Conservation (phyloP, 2,797 vertebrate genomes). For the Ceryle rudis region DNA sequence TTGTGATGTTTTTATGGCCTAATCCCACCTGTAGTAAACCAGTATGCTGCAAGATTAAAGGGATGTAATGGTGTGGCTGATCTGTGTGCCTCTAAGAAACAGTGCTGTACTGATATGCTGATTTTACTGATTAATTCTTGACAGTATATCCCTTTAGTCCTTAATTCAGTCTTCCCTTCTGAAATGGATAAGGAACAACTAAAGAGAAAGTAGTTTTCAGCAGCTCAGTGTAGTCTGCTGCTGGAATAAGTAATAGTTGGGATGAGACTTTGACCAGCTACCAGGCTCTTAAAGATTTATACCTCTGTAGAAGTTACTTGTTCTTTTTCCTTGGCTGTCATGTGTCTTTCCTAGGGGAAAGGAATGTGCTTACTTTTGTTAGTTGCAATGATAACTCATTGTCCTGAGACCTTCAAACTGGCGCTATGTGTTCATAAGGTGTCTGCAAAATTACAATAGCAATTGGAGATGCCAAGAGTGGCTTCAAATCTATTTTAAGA, state of each 20-base stretch:
- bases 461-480: not conserved
- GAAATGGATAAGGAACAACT: not conserved
- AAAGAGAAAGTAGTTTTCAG: not conserved
- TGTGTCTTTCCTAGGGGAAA: not conserved
- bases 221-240: not conserved
- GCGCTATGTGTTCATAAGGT: not conserved
- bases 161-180: not conserved
- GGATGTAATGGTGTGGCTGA: not conserved
- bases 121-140: not conserved
- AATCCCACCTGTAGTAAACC: not conserved
- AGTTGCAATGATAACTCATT: not conserved
- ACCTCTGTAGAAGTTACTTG: not conserved
- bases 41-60: not conserved
- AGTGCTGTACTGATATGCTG: not conserved
- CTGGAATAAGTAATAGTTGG: not conserved
- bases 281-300: not conserved
- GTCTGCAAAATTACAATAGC: not conserved
- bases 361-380: not conserved
- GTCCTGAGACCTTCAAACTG: not conserved
- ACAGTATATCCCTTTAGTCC: not conserved
- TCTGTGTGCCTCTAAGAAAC: not conserved
- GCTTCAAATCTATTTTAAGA: not conserved
- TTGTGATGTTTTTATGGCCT: not conserved
- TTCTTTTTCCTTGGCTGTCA: not conserved
- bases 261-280: not conserved